phyloP scores from a whole-genome alignment of 2,888 invertebrate species.

The Teinopalpus imperialis region DNA sequence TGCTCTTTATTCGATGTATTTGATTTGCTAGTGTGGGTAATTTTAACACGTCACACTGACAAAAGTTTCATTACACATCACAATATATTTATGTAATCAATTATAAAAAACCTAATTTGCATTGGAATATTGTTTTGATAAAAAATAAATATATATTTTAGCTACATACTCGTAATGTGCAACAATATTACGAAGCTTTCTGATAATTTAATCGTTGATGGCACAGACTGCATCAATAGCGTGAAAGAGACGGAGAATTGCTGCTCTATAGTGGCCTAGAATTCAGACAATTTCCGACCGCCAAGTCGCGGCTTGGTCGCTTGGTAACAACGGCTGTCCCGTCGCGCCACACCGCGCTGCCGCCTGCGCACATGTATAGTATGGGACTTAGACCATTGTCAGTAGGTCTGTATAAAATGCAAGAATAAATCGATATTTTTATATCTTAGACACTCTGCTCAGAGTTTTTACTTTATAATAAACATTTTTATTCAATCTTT shows the following conservation, averaged over 20 bases:
- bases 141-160: too few relatives aligned
- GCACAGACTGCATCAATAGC: slow-evolving; percentile 32
- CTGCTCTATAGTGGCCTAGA: slow-evolving; percentile 63
- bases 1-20: too few relatives aligned
- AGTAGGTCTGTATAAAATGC: slow-evolving; percentile 5
- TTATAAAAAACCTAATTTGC: too few relatives aligned
- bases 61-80: too few relatives aligned
- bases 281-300: slow-evolving; percentile 76
- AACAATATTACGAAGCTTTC: slow-evolving; percentile 22
- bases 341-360: slow-evolving; percentile 11
- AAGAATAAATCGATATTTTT: slow-evolving; percentile 2
- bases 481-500: too few relatives aligned
- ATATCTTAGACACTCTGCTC: neutral
- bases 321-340: slow-evolving; percentile 19
- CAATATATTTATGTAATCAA: too few relatives aligned
- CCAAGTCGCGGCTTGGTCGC: slow-evolving; percentile 37
- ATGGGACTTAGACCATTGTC: slow-evolving; percentile 8
- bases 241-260: slow-evolving; percentile 51
- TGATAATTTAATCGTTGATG: slow-evolving; percentile 17
- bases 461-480: too few relatives aligned
- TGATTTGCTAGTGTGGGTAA: too few relatives aligned
- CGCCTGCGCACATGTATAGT: slow-evolving; percentile 23
- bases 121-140: too few relatives aligned
- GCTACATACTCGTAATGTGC: too few relatives aligned
- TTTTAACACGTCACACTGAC: too few relatives aligned